Evolutionary conservation across 2,888 invertebrate species (phyloP).

Genomic region (Graphium colonna): DNA sequence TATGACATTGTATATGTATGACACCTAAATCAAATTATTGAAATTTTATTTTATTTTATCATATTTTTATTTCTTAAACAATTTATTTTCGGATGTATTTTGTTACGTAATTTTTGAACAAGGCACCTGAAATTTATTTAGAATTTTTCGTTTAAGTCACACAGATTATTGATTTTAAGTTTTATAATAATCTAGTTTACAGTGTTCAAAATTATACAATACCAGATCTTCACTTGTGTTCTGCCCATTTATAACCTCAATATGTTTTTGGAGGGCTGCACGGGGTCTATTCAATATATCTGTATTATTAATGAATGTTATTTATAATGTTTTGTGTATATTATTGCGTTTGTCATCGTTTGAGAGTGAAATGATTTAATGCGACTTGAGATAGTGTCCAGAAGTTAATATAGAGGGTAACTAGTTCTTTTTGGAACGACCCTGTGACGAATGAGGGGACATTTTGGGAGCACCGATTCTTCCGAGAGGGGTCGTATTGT

Average conservation of each 20-base stretch:
- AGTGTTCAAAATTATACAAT: neutral
- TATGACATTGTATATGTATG: too few species aligned
- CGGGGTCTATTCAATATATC: slow-evolving; percentile 11
- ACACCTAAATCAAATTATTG: too few species aligned
- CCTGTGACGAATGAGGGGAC: slow-evolving; percentile 38
- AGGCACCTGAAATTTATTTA: too few species aligned
- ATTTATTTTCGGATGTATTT: too few species aligned
- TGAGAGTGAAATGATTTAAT: slow-evolving; percentile 35
- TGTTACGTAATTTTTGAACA: neutral
- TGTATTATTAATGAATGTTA: slow-evolving; percentile 34
- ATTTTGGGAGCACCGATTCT: slow-evolving; percentile 30
- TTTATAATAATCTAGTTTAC: neutral
- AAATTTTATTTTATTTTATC: too few species aligned
- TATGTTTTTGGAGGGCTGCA: slow-evolving; percentile 13
- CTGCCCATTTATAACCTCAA: slow-evolving; percentile 14
- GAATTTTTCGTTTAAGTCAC: too few species aligned
- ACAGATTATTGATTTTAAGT: too few species aligned
- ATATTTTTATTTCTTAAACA: too few species aligned
- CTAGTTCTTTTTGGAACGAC: slow-evolving; percentile 40
- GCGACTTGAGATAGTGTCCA: slow-evolving; percentile 48
- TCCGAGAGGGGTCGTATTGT: neutral
- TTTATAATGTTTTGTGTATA: slow-evolving; percentile 43
- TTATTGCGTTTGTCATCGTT: slow-evolving; percentile 38
- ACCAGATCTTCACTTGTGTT: neutral
- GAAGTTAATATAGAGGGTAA: slow-evolving; percentile 50